A percentile compares a stretch with the other conserved stretches of the same genome.
Conservation (phyloP, 2,797 vertebrate genomes). For the Sebastes hopkinsi region DNA sequence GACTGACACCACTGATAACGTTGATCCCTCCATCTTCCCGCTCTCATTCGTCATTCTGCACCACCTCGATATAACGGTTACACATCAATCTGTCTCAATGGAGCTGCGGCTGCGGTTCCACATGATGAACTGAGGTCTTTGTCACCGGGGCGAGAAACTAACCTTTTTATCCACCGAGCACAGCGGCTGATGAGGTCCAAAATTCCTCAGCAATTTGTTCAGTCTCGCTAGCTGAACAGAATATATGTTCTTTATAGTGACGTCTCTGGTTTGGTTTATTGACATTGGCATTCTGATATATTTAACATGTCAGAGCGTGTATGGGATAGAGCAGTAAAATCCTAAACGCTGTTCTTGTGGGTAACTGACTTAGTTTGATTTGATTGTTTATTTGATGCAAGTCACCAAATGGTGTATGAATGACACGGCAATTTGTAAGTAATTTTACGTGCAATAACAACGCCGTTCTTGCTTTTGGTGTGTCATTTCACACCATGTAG, state of each 20-base stretch:
- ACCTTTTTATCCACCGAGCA: not conserved
- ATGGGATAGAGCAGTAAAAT: not conserved
- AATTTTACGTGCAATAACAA: not conserved
- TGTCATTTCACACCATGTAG: too few species aligned
- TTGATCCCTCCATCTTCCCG: constrained; percentile 47
- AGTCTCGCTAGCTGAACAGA: not conserved
- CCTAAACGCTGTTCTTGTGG: not conserved
- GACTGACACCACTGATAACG: constrained; percentile 63
- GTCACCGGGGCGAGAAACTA: not conserved
- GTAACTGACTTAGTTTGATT: not conserved
- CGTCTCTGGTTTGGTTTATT: not conserved
- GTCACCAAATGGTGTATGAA: too few species aligned
- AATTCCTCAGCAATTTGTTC: not conserved
- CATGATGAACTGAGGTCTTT: constrained; percentile 25
- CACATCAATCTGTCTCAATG: constrained; percentile 38
- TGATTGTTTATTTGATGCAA: not conserved
- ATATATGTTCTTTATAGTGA: not conserved
- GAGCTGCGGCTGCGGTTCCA: not conserved
- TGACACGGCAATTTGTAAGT: too few species aligned
- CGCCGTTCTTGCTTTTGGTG: too few species aligned
- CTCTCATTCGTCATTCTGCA: constrained; percentile 24
- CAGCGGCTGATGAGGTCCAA: not conserved
- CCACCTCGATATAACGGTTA: constrained; percentile 43
- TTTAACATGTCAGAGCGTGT: not conserved
- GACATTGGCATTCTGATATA: not conserved